These are phyloP conservation scores for Camptogramma bilineatum DNA, from an alignment of 2,888 invertebrate genomes.

Conservation along the genomic window DNA sequence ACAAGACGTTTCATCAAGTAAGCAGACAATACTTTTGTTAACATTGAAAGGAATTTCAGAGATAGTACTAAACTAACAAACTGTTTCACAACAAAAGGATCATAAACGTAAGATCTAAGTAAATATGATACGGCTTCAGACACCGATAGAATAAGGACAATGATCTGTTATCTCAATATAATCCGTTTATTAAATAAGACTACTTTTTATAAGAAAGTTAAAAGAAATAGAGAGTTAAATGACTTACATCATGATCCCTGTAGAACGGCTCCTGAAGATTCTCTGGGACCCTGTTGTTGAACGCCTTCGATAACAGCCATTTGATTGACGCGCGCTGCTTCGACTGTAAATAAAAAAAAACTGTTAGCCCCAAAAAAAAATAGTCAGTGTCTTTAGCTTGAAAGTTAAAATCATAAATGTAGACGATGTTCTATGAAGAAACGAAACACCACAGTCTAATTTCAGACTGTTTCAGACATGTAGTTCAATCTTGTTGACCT, in stretches of 20 bases:
- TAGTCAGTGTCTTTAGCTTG: not conserved
- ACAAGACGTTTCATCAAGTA: not conserved
- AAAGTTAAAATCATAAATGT: not conserved
- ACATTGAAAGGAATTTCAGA: constrained; percentile 2
- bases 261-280: constrained; percentile 97
- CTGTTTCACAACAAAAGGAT: constrained; percentile 49
- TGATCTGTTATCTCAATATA: constrained; percentile 54
- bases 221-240: not conserved
- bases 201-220: not conserved
- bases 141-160: constrained; percentile 47
- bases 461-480: constrained; percentile 8
- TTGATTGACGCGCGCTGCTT: constrained; percentile 97
- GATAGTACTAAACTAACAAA: not conserved
- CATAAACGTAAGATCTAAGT: constrained; percentile 58
- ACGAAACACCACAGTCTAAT: not conserved
- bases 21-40: constrained; percentile 5
- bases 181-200: not conserved
- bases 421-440: not conserved
- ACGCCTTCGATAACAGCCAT: constrained; percentile 98
- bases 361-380: not conserved
- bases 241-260: constrained; percentile 94
- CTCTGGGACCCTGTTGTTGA: constrained; percentile 96
- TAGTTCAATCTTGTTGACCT: constrained; percentile 8
- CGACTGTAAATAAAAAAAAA: constrained; percentile 88
- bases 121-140: constrained; percentile 41